Conservation (phyloP, 2,888 invertebrate species). For the Pheosia gnoma region DNA sequence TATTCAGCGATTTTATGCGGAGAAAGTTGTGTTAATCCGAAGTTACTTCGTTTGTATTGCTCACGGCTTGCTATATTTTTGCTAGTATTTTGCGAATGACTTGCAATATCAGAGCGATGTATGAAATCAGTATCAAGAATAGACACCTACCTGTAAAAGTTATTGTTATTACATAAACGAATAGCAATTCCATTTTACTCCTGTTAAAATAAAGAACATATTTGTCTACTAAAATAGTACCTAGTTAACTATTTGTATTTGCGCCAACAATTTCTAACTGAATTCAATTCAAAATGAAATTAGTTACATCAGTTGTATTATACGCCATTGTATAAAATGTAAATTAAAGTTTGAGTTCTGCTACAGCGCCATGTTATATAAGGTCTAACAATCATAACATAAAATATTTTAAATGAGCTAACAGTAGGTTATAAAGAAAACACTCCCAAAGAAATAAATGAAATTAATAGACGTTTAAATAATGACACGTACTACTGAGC, state of each 20-base stretch:
- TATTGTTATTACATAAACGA: not conserved
- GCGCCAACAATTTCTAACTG: not conserved
- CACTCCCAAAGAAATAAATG: too few relatives aligned
- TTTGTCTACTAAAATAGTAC: not conserved
- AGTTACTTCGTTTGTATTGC: conserved; percentile 37
- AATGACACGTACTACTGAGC: too few relatives aligned
- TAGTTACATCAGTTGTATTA: not conserved
- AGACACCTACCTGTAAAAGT: not conserved
- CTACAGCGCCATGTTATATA: not conserved
- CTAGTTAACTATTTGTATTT: conserved; percentile 1
- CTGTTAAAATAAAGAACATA: not conserved
- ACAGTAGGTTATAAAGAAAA: too few relatives aligned
- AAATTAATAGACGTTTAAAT: too few relatives aligned
- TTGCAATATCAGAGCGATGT: conserved; percentile 9
- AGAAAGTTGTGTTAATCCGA: conserved; percentile 40
- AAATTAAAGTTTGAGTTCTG: not conserved
- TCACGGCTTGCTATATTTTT: conserved; percentile 26
- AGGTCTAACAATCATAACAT: too few relatives aligned
- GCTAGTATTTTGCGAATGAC: conserved; percentile 12
- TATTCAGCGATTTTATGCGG: conserved; percentile 56
- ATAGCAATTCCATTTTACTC: not conserved
- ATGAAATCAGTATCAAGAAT: conserved; percentile 5
- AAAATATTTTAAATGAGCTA: too few relatives aligned
- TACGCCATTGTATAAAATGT: not conserved
- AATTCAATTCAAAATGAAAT: not conserved